phyloP scores from a whole-genome alignment of 2,888 invertebrate species.

The Dastarcus helophoroides region DNA sequence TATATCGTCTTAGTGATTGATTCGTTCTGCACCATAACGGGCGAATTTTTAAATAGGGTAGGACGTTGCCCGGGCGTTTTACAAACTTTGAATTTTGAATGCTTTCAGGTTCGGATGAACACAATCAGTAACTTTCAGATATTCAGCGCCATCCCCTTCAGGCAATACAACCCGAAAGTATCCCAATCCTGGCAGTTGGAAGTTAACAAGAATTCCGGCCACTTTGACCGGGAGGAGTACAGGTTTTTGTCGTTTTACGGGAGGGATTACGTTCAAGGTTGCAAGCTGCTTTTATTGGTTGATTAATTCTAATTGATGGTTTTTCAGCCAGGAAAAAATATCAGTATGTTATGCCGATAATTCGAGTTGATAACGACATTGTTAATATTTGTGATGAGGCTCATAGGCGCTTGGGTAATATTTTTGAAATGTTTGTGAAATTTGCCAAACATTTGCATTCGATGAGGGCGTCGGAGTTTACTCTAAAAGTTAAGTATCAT shows the following conservation, averaged over 20 bases:
- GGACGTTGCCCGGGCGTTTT: slow-evolving; percentile 17
- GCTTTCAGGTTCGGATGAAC: slow-evolving; percentile 78
- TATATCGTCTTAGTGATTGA: slow-evolving; percentile 59
- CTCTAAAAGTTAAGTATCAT: slow-evolving; percentile 47
- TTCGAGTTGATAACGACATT: slow-evolving; percentile 54
- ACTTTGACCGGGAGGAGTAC: slow-evolving; percentile 64
- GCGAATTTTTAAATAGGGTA: slow-evolving; percentile 84
- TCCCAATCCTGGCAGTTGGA: slow-evolving; percentile 41
- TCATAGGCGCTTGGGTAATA: slow-evolving; percentile 37
- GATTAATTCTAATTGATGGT: slow-evolving; percentile 9
- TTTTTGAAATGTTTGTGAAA: slow-evolving; percentile 61
- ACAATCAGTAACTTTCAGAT: slow-evolving; percentile 81
- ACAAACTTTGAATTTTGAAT: slow-evolving; percentile 10
- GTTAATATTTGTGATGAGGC: slow-evolving; percentile 38
- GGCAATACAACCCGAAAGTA: slow-evolving; percentile 70
- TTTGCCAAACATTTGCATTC: slow-evolving; percentile 53
- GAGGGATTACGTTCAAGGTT: slow-evolving; percentile 55
- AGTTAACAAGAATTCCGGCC: slow-evolving; percentile 62
- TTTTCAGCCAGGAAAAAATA: slow-evolving; percentile 51
- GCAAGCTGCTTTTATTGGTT: slow-evolving; percentile 1
- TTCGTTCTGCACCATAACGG: slow-evolving; percentile 56
- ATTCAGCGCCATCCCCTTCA: slow-evolving; percentile 85
- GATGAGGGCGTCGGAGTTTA: slow-evolving; percentile 72
- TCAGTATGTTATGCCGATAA: slow-evolving; percentile 47
- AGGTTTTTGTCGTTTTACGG: slow-evolving; percentile 72